Percentiles rank a stretch among this genome's conserved stretches.
phyloP scores from a whole-genome alignment of 1,140 invertebrate genomes.

The fruit fly (Drosophila melanogaster) region Release_6_plus_ISO1_MT NT_033779.5:16524001-16524500 shows the following conservation, averaged over 20 bases:
- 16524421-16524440: conserved; percentile 54
- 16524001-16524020: too few species aligned
- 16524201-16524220: conserved; percentile 36
- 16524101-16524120: conserved; percentile 36
- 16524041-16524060: not conserved
- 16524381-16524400: conserved; percentile 52
- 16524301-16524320: conserved; percentile 1
- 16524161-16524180: conserved; percentile 35
- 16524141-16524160: conserved; percentile 48
- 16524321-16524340: not conserved
- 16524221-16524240: conserved; percentile 72
- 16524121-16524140: conserved; percentile 63
- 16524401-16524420: conserved; percentile 67
- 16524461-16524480: conserved; percentile 19
- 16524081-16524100: conserved; percentile 6
- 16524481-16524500: not conserved
- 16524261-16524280: conserved; percentile 77
- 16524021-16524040: too few species aligned
- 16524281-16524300: conserved; percentile 37
- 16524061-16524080: conserved; percentile 10
- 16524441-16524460: conserved; percentile 28
- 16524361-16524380: conserved; percentile 46
- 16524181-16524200: conserved; percentile 27
- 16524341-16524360: conserved; percentile 29
- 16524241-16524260: conserved; percentile 77